Conservation (phyloP, 2,888 invertebrate species). For the Meiosimyza platycephala region DNA sequence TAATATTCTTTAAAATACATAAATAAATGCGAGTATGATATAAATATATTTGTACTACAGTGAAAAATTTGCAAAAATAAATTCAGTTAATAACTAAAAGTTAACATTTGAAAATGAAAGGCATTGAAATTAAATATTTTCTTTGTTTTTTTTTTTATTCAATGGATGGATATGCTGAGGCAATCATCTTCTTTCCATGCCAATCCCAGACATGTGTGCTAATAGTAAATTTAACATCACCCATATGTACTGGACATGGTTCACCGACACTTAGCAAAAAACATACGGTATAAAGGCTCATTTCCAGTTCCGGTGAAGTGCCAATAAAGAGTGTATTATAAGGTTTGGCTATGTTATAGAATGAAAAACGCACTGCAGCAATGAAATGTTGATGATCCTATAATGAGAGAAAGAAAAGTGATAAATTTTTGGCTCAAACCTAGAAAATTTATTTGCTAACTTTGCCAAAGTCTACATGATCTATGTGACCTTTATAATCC, state of each 20-base stretch:
- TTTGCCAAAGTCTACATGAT: constrained; percentile 52
- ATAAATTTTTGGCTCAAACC: not conserved
- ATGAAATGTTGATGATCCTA: constrained; percentile 51
- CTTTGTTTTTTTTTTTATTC: constrained; percentile 37
- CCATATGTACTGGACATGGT: constrained; percentile 55
- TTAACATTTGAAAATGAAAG: not conserved
- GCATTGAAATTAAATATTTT: not conserved
- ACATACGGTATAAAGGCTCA: constrained; percentile 59
- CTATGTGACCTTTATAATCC: constrained; percentile 58
- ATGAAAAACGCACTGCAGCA: constrained; percentile 50
- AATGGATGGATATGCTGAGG: constrained; percentile 52
- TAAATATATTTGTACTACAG: no score
- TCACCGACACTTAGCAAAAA: constrained; percentile 53
- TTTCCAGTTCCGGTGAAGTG: constrained; percentile 58
- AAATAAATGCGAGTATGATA: no score
- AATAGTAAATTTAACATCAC: constrained; percentile 49
- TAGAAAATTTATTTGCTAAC: constrained; percentile 41
- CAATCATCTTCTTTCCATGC: constrained; percentile 56
- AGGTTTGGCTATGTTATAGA: constrained; percentile 51
- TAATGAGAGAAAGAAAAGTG: constrained; percentile 13
- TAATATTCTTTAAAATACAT: no score
- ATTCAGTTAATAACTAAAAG: constrained; percentile 2
- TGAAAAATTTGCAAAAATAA: no score
- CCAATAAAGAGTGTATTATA: constrained; percentile 55
- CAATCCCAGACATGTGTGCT: constrained; percentile 55